Conservation (phyloP, 2,888 invertebrate genomes). For the Leptopterna dolabrata region DNA sequence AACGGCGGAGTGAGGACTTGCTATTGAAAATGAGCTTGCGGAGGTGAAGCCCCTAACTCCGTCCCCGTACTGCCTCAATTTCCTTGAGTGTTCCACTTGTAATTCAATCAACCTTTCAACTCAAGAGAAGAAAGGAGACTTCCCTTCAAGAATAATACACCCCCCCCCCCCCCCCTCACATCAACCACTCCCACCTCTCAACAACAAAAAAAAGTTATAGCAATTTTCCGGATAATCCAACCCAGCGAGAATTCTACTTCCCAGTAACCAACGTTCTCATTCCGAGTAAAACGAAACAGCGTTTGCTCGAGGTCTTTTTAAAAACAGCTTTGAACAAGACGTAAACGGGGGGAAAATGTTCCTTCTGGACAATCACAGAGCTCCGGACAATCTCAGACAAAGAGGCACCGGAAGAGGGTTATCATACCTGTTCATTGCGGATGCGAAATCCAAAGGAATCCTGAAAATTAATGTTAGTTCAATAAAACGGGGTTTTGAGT, state of each 20-base stretch:
- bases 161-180: not conserved
- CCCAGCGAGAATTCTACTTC: not conserved
- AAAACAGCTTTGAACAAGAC: not conserved
- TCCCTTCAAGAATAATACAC: constrained; percentile 39
- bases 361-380: not conserved
- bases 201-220: not conserved
- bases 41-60: constrained; percentile 35
- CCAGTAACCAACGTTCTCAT: not conserved
- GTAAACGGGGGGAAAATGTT: not conserved
- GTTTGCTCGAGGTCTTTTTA: not conserved
- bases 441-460: not conserved
- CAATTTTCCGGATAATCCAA: constrained; percentile 42
- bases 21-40: constrained; percentile 34
- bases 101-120: constrained; percentile 53
- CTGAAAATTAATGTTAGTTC: not conserved
- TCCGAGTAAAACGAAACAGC: not conserved
- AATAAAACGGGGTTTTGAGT: not conserved
- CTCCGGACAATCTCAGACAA: not conserved
- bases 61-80: constrained; percentile 20
- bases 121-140: constrained; percentile 37
- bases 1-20: not conserved
- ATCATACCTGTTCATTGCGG: not conserved
- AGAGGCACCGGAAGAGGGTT: not conserved
- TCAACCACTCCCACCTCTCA: not conserved
- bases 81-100: constrained; percentile 51